Conservation (phyloP, 2,797 vertebrate genomes). For the Aphelocoma californica region DNA sequence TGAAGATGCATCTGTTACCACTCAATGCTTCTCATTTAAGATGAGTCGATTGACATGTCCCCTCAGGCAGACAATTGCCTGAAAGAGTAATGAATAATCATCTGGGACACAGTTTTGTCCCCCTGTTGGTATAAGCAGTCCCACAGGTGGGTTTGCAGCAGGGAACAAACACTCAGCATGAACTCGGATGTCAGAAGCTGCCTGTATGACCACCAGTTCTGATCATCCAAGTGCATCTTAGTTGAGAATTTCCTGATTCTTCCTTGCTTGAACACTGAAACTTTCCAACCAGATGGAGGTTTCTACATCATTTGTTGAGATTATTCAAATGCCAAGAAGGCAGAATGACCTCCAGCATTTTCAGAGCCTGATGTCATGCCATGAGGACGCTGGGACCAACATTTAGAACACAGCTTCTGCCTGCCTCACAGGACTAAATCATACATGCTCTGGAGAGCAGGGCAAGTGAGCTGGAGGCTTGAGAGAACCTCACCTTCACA, state of each 20-base stretch:
- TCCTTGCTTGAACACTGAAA: not conserved
- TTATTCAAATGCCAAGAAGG: not conserved
- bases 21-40: not conserved
- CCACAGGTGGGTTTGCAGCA: not conserved
- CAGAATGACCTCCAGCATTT: not conserved
- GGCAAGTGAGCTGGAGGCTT: not conserved
- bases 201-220: not conserved
- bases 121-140: not conserved
- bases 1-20: not conserved
- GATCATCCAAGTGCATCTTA: not conserved
- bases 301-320: not conserved
- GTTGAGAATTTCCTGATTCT: not conserved
- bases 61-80: not conserved
- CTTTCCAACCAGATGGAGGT: not conserved
- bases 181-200: not conserved
- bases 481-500: not conserved
- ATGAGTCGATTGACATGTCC: not conserved
- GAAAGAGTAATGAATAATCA: not conserved
- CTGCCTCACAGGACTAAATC: not conserved
- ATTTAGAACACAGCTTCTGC: not conserved
- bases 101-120: not conserved
- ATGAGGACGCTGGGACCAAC: not conserved
- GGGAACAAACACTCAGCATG: not conserved
- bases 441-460: not conserved
- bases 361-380: not conserved